Base-by-base conservation (phyloP, 2,888 invertebrate genomes). In the Arenicola marina region DNA sequence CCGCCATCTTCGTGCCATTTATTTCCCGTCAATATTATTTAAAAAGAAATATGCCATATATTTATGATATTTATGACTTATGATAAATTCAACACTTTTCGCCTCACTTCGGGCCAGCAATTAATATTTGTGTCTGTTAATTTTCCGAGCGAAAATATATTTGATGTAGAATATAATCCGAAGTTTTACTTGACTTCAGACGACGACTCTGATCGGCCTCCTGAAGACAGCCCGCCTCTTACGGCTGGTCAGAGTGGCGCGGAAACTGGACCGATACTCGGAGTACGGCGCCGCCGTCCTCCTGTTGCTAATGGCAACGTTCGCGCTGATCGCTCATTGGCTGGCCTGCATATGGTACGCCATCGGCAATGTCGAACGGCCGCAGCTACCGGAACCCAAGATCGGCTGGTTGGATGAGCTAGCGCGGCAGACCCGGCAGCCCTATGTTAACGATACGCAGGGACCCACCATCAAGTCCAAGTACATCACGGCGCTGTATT, bases 281-380 rank as follows among this genome's bases (percentile, higher is more conserved):
- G 98, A 98, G 86, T 98, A 98, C 87, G 98, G 98, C 76, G 96
- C 97, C 62, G 97, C 97, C 71, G 97, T 98, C 74, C 89, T 98
- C 69, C 88, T 98, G 70, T 89, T 98, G 72, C 89, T 98, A 73
- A 96, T 97, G 95, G 80, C 82, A 66, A 94, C 95, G 62, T 98
- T 98, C 87, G 96, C 95, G 67, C 90, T 98, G 72, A 95, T 98
- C 83, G 98, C 97, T 75, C 98, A 98, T 86, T 98, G 98, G 98
- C 88, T 98, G 84, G 97, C 98, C 62, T 98, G 98, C 85, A 91
- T 98, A 81, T 98, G 97, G 97, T 59, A 66, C 45, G 66, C 66
- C 33, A 66, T 66, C 32, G 71, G 72, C 29, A 68, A 68, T 64
- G 78, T 80, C 54, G 82, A 82, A 84, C 87, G 95, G 70, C 91